A percentile compares a stretch with the other conserved stretches of the same genome.
These are phyloP conservation scores for Malaclemys terrapin DNA, from an alignment of 2,113 vertebrate species.

Conservation along the genomic window DNA sequence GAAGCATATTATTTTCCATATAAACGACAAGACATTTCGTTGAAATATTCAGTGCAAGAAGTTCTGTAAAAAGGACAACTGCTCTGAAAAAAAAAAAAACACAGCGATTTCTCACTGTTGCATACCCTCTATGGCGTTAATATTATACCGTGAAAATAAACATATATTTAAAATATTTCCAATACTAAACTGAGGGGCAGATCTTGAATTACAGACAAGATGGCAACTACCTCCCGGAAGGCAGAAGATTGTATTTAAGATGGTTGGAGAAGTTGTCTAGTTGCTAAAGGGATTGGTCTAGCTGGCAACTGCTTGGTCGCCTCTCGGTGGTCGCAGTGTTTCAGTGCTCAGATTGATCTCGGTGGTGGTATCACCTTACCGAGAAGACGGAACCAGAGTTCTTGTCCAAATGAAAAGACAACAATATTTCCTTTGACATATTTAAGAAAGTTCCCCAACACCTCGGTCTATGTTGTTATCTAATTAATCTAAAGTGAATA, in stretches of 20 bases:
- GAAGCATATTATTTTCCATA: neutral
- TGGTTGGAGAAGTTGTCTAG: neutral
- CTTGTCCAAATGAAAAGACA: accelerated
- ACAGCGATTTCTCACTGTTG: accelerated
- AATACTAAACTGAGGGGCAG: accelerated
- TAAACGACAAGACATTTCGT: neutral
- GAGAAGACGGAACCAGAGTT: neutral
- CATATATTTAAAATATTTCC: neutral
- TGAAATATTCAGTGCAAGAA: neutral
- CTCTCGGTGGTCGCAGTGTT: neutral
- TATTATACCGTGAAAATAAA: neutral
- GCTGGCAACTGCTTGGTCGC: neutral
- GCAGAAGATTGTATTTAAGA: neutral
- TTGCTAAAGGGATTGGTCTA: neutral
- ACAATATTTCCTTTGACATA: neutral
- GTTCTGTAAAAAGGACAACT: neutral
- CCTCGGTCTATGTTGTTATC: no score
- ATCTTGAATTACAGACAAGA: neutral
- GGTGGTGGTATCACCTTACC: neutral
- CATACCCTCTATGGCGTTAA: accelerated
- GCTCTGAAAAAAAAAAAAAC: no score
- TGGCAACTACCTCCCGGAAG: neutral
- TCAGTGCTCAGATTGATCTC: neutral
- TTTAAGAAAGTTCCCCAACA: neutral
- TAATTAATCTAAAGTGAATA: neutral